Evolutionary conservation across 2,113 vertebrate species (phyloP), one percentile per base, ranked within the genome.

Genomic region (Sialia sialis): DNA sequence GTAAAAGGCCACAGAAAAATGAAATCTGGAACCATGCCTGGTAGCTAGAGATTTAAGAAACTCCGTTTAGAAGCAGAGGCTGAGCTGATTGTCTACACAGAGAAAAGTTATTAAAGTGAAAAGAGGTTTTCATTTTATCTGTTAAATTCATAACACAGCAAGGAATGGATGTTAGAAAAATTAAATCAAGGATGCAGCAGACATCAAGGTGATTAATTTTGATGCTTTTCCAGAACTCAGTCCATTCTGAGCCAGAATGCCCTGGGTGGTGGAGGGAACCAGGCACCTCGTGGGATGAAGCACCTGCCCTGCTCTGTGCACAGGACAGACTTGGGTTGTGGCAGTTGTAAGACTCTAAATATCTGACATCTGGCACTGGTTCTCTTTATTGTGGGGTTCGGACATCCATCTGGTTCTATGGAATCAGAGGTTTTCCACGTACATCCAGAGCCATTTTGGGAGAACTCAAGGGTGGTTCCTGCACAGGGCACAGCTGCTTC

Each of bases 121-220:
- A 75, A 92, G n/a, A 74, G 48, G 44, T 90, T 93, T 90, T 92
- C 4, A 26, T 95, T 89, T 92, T 95, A 72, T 90, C 68, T 64
- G 25, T 79, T 74, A 72, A 89, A 92, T 84, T 89, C 51, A 32
- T 90, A 81, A 67, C 64, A 32, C 48, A 78, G 44, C 15, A 55
- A 79, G 48, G 54, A 96, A 51, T 51, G 44, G 54, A 56, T 92
- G 48, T 62, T 83, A 84, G 44, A 83, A 94, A 83, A 95, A 79
- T 80, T 86, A 89, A 51, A 85, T 72, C 54, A 90, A 82, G 72
- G 88, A 86, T 52, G 89, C 73, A 95, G 25, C 60, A 41, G 38
- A 52, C 52, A 56, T 78, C 81, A 79, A 79, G 62, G 44, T 76
- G 91, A 62, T 89, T 76, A 87, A 81, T 78, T 93, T 78, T 72